Base-by-base conservation (phyloP, 2,113 vertebrate species). In the Bujurquina vittata region DNA sequence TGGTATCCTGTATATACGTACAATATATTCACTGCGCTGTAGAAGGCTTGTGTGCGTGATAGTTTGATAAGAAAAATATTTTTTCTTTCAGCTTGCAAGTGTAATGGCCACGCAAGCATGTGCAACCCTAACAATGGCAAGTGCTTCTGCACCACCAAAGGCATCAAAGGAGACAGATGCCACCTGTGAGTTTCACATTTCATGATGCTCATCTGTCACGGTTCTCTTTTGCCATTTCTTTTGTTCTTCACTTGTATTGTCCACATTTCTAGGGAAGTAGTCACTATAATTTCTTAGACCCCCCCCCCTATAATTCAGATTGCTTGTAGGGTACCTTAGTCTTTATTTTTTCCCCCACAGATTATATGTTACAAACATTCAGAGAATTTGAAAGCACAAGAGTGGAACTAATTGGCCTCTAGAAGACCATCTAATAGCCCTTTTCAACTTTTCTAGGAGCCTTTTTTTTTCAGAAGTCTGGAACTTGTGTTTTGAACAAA, bases 141-240 rank as follows among this genome's bases (percentile, higher is more conserved):
- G 83, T 99, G 98, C 57, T 99, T 98, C 96, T 99, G 98, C 89
- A 99, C 98, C 77, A 99, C 98, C 67, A 99, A 99, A 85, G 98
- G 98, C 12, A 98, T 99, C 85, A 99, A 99, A 95, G 98, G 98
- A 84, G 98, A 99, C 0, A 96, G 98, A 84, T 99, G 98, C 91
- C 97, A 99, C 83, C 96, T 98, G 98, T 99, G 93, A 99, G 98
- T 88, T 18, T 65, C 15, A 37, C 4, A 12, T 58, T 14, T 37
- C 23, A 8, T 20, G 11, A 37, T 5, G 20, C 57, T 29, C 11
- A 1, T 18, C 56, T 18, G 0, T 57, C 65, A 23, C n/a, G 18
- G 7, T 20, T 23, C 8, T 59, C n/a, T 11, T 31, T 3, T 60
- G 7, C 3, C 40, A 43, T 37, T 37, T 18, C 1, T 52, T 54